Conservation (phyloP, 2,797 vertebrate genomes). For the Iguana delicatissima region DNA sequence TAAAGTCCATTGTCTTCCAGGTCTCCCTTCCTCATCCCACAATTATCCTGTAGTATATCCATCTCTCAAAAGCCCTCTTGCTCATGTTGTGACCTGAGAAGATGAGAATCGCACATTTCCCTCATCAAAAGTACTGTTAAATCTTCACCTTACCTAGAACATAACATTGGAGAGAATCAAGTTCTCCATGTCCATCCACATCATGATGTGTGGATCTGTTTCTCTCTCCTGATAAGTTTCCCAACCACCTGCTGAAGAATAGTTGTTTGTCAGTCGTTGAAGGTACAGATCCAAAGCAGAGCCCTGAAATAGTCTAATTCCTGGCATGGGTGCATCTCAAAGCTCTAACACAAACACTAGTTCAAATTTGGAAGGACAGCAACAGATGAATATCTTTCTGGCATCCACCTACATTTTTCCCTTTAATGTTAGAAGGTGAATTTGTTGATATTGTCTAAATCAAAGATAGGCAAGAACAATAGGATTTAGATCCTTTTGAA, state of each 20-base stretch:
- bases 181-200: background rate
- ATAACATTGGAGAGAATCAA: background rate
- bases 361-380: background rate
- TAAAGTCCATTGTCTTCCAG: background rate
- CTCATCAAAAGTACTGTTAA: too few relatives aligned
- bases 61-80: background rate
- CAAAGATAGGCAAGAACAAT: background rate
- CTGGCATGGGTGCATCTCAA: rapidly evolving
- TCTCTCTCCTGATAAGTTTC: background rate
- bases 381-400: background rate
- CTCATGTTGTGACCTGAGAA: background rate
- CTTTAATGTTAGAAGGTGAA: background rate
- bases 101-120: too few relatives aligned
- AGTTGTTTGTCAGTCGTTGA: background rate
- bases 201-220: too few relatives aligned
- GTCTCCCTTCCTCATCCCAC: background rate
- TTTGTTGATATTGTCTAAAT: background rate
- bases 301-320: background rate
- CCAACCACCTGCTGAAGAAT: background rate
- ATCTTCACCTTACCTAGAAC: background rate
- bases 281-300: background rate
- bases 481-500: background rate
- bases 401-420: rapidly evolving
- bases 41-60: background rate
- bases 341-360: background rate